Conservation (phyloP, 2,113 vertebrate genomes). For the Crocuta crocuta region DNA sequence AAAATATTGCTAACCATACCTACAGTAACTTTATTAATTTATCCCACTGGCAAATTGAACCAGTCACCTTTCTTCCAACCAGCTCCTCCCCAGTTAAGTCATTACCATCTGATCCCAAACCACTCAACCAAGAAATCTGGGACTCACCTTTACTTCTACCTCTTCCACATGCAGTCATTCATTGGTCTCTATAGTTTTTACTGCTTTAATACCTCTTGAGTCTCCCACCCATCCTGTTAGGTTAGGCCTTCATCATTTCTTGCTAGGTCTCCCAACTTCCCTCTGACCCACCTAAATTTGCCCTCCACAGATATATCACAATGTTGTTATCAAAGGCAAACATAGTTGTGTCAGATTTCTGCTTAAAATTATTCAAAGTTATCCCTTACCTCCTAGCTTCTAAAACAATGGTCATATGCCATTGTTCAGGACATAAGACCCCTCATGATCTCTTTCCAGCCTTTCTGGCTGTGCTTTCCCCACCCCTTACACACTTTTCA, state of each 20-base stretch:
- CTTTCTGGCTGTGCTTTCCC: not conserved
- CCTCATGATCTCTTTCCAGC: not conserved
- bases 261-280: not conserved
- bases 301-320: not conserved
- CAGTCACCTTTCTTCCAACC: not conserved
- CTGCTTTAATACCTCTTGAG: not conserved
- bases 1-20: not conserved
- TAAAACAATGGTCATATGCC: not conserved
- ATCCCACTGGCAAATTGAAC: not conserved
- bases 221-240: not conserved
- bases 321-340: not conserved
- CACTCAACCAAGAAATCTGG: not conserved
- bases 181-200: not conserved
- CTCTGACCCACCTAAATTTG: not conserved
- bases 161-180: not conserved
- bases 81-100: not conserved
- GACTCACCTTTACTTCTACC: not conserved
- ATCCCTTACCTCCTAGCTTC: not conserved
- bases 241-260: not conserved
- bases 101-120: not conserved
- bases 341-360: not conserved
- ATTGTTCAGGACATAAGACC: not conserved
- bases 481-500: not conserved
- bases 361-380: not conserved
- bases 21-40: not conserved